Evolutionary conservation across 2,113 vertebrate species (phyloP).

Genomic region (Triplophysa dalaica): DNA sequence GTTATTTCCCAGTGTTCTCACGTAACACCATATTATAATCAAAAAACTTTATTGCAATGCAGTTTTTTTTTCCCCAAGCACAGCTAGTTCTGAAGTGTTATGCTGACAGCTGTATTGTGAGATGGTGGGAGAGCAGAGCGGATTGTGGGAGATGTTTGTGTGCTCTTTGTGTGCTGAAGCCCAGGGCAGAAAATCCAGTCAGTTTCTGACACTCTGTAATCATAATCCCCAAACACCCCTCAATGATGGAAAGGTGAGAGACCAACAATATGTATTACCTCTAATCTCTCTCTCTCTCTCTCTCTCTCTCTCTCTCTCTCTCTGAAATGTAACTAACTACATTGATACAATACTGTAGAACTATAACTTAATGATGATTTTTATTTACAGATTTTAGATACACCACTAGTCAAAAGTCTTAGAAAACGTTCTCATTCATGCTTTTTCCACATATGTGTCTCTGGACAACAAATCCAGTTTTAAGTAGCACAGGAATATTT

Average conservation of each 20-base stretch:
- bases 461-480: too few species aligned
- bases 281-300: constrained; percentile 45
- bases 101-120: constrained; percentile 41
- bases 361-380: too few species aligned
- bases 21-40: constrained; percentile 3
- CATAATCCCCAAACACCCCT: constrained; percentile 61
- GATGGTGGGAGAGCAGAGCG: constrained; percentile 39
- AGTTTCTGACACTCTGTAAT: constrained; percentile 68
- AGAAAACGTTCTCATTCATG: too few species aligned
- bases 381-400: too few species aligned
- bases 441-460: too few species aligned
- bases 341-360: too few species aligned
- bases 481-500: too few species aligned
- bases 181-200: constrained; percentile 62
- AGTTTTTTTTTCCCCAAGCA: constrained; percentile 11
- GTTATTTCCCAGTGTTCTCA: not conserved
- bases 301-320: not conserved
- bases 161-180: constrained; percentile 58
- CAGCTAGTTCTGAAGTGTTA: constrained; percentile 29
- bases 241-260: constrained; percentile 58
- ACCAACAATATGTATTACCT: constrained; percentile 57
- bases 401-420: too few species aligned
- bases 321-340: too few species aligned
- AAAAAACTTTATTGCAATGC: constrained; percentile 3
- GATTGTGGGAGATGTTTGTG: constrained; percentile 56